Base-by-base conservation (phyloP, 2,888 invertebrate species). In the Drosophila macrospina region DNA sequence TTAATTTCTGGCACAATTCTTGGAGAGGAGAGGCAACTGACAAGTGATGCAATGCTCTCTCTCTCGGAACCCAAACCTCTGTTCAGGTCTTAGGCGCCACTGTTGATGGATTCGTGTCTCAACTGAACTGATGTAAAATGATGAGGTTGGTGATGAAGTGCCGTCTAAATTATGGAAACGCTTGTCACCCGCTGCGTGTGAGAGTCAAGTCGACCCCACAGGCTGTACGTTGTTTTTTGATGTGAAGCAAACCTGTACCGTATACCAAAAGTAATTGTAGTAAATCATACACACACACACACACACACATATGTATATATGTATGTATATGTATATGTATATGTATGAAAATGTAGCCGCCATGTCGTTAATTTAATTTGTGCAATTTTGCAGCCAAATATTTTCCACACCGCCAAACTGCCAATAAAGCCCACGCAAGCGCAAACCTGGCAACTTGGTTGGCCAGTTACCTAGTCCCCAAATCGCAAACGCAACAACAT, bases 171-270 rank as follows among this genome's bases (percentile, higher is more conserved):
- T 86, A 83, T 85, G 78, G 77, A 86, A 74, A 86, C 81, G 78
- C 78, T 75, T 90, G 90, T 89, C 90, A 90, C 90, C 90, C 89
- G 90, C 90, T 91, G 90, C 57, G 89, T 72, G 65, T 63, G 51
- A 60, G 65, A 66, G 51, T 37, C 45, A 30, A 45, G 34, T 41
- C 69, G 90, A 88, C 89, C 89, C 78, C 90, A 90, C 85, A 89
- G 68, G 65, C 83, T 26, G 82, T 26, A 13, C 6, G 44, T 52
- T 42, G 30, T 37, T 37, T 45, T 37, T 45, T 61, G 82, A 68
- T 74, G 79, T 67, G 82, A 82, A 76, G 60, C 57, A 76, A 69
- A 71, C 70, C 71, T 57, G 71, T 64, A 57, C 24, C 6, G 24
- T 28, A 42, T 34, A 48, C 10, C 30, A 48, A 42, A 55, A 60